A percentile compares a stretch with the other conserved stretches of the same genome.
These are phyloP conservation scores for Oscheius myriophilus DNA, from an alignment of 2,888 invertebrate species.

Conservation along the genomic window DNA sequence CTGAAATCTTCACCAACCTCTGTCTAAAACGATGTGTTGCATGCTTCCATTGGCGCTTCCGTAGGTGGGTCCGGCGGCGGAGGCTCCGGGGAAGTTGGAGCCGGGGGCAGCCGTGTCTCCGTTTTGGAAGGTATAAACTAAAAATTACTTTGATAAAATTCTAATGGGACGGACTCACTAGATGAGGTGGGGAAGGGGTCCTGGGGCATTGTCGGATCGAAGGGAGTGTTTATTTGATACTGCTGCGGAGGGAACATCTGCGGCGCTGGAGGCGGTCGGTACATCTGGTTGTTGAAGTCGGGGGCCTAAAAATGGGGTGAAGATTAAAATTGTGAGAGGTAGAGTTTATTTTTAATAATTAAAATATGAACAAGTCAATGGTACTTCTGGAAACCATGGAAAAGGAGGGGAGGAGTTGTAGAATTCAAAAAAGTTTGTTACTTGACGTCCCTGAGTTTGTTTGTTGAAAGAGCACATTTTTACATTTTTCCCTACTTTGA, in stretches of 20 bases:
- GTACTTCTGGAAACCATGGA: no score
- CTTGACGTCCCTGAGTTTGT: no score
- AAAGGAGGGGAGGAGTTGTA: no score
- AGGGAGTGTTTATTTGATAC: not conserved
- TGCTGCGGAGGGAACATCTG: no score
- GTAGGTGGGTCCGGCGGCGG: not conserved
- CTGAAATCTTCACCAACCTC: slow-evolving; percentile 12
- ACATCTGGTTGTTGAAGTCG: no score
- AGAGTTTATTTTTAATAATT: no score
- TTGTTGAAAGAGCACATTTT: no score
- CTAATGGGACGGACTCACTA: not conserved
- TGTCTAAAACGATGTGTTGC: slow-evolving; percentile 22
- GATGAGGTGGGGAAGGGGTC: not conserved
- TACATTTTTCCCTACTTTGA: no score
- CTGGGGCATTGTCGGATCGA: not conserved
- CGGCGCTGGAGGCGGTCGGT: no score
- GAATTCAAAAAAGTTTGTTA: no score
- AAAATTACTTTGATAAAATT: not conserved
- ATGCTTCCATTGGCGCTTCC: slow-evolving; percentile 13
- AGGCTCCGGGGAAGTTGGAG: slow-evolving; percentile 14
- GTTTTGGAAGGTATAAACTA: slow-evolving; percentile 11
- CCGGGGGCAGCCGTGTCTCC: slow-evolving; percentile 2
- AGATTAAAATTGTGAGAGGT: no score
- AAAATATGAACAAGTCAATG: not conserved
- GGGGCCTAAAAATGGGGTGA: no score